Evolutionary conservation across 1,140 invertebrate species (phyloP).

Genomic region (Scaptomyza montana): DNA sequence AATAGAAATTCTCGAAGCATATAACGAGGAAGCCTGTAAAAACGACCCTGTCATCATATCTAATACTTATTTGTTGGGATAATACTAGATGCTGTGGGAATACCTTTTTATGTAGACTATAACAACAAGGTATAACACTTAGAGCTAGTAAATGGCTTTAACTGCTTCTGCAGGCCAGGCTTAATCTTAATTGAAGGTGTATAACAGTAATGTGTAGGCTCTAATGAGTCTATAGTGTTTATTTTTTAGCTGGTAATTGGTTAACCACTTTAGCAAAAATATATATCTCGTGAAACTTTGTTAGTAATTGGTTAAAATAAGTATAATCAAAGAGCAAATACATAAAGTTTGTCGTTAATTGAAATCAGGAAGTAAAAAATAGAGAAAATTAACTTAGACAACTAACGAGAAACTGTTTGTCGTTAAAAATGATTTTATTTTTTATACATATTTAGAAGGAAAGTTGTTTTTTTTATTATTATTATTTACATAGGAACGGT

Average conservation of each 20-base stretch:
- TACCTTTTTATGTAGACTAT: neutral
- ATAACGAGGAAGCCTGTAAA: slow-evolving; percentile 69
- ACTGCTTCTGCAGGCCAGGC: slow-evolving; percentile 26
- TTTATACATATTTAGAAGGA: slow-evolving; percentile 30
- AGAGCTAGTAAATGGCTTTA: slow-evolving; percentile 16
- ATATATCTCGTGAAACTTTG: slow-evolving; percentile 49
- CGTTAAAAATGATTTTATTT: slow-evolving; percentile 37
- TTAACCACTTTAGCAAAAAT: slow-evolving; percentile 34
- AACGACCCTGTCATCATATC: slow-evolving; percentile 32
- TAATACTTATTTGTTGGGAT: too few relatives aligned
- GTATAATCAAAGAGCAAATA: slow-evolving; percentile 50
- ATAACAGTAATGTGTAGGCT: slow-evolving; percentile 46
- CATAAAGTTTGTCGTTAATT: slow-evolving; percentile 48
- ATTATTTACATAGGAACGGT: slow-evolving; percentile 61
- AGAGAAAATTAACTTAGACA: slow-evolving; percentile 41
- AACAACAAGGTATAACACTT: slow-evolving; percentile 32
- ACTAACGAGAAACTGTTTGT: slow-evolving; percentile 52
- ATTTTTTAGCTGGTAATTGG: neutral
- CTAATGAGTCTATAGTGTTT: too few relatives aligned
- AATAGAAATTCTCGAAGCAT: slow-evolving; percentile 83
- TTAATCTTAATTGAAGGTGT: slow-evolving; percentile 51
- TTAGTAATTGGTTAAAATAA: slow-evolving; percentile 71
- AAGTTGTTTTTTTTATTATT: slow-evolving; percentile 18
- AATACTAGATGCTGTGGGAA: neutral
- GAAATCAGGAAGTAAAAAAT: slow-evolving; percentile 40